Evolutionary conservation across 2,888 invertebrate species (phyloP), one percentile per base, ranked within the genome.

Genomic region (Aplocera efformata): DNA sequence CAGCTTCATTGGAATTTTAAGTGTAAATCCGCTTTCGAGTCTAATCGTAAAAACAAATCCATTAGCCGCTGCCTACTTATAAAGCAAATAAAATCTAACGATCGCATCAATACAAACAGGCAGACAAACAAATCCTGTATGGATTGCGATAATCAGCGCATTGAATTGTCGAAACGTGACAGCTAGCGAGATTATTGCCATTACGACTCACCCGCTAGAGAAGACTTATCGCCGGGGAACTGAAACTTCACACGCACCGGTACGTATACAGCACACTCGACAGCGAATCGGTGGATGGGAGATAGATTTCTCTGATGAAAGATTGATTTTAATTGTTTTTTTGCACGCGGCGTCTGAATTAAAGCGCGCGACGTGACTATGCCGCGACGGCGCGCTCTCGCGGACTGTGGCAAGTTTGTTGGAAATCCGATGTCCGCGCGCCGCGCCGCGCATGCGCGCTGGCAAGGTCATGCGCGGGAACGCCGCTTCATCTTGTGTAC

Each of bases 81-180:
- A 37, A 36, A 28, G 35, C 31, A 58, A 65, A 75, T 77, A 74
- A 76, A 72, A 67, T 52, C 60, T 56, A 71, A 69, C 64, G 67
- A 70, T 49, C 60, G 50, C 53, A 59, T 53, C 49, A 45, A 47
- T 52, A 61, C 63, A 64, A 63, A 64, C 61, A 60, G 62, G 65
- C 68, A 70, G 60, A 65, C 68, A 72, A 62, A 76, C 71, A 73
- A 69, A 69, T 68, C 67, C 60, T 64, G 67, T 69, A 72, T 72
- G 69, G 70, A 67, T 66, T 61, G 58, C 67, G 67, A 75, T 70
- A 72, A 76, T 61, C 72, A 74, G 65, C 63, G 56, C 63, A 69
- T 68, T 72, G 72, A 74, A 79, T 79, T 68, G 78, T 72, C 71
- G 63, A 72, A 79, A 79, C 81, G 81, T 79, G 80, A 80, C 76